phyloP scores from a whole-genome alignment of 2,113 vertebrate species.

The Loxodonta africana region DNA sequence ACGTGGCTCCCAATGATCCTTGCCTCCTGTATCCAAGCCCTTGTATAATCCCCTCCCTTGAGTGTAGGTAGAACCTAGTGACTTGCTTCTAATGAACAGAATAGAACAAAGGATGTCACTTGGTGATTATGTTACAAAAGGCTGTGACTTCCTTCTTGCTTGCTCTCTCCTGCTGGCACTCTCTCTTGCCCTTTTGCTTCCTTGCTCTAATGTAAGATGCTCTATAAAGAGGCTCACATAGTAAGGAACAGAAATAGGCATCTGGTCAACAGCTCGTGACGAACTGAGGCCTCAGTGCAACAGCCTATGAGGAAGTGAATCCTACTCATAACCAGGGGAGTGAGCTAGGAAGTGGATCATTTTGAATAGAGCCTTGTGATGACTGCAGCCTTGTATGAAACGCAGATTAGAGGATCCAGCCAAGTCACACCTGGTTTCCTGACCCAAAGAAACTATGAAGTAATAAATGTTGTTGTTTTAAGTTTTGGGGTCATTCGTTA shows the following conservation, averaged over 20 bases:
- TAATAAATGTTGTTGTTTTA: neutral
- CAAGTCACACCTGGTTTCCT: neutral
- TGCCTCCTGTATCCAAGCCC: neutral
- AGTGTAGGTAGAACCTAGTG: neutral
- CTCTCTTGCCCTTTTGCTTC: neutral
- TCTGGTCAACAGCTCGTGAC: neutral
- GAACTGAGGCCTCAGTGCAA: neutral
- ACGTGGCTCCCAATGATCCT: neutral
- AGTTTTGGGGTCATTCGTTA: neutral
- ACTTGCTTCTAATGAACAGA: neutral
- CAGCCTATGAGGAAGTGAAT: neutral
- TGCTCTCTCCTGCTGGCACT: neutral
- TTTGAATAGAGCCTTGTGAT: neutral
- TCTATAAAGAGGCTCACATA: neutral
- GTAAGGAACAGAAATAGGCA: neutral
- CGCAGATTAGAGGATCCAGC: neutral
- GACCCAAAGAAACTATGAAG: neutral
- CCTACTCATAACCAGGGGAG: neutral
- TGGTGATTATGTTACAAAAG: neutral
- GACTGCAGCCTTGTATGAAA: neutral
- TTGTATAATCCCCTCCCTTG: neutral
- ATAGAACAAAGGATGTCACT: neutral
- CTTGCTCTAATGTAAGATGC: neutral
- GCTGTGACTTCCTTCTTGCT: neutral
- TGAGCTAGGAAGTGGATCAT: neutral